A percentile compares a stretch with the other conserved stretches of the same genome.
Evolutionary conservation across 2,888 invertebrate genomes (phyloP).

Genomic region (Sacculina carcini): DNA sequence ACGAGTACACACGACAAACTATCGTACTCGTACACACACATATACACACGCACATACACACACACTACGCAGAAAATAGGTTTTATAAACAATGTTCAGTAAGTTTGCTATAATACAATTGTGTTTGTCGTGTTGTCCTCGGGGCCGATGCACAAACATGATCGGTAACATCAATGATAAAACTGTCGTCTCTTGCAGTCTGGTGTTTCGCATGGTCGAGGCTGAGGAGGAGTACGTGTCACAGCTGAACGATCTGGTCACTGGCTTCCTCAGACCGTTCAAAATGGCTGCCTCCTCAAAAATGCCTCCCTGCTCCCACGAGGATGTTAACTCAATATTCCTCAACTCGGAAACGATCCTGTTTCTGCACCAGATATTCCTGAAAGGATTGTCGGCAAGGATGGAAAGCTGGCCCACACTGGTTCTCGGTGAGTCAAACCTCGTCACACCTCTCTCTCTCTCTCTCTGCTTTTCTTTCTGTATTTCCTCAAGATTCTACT

Average conservation of each 20-base stretch:
- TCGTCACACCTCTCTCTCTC: too few relatives aligned
- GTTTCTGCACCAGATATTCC: conserved; percentile 76
- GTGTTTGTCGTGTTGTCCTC: not conserved
- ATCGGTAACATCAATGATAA: too few relatives aligned
- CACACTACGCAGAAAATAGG: not conserved
- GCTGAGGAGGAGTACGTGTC: conserved; percentile 77
- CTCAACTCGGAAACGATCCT: conserved; percentile 72
- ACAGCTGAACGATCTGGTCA: conserved; percentile 57
- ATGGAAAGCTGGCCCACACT: conserved; percentile 84
- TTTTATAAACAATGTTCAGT: not conserved
- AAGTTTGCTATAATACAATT: not conserved
- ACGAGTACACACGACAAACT: too few relatives aligned
- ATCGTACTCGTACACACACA: too few relatives aligned
- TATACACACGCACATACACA: not conserved
- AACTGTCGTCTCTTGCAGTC: conserved; percentile 30
- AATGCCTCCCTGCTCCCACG: conserved; percentile 71
- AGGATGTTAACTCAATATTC: conserved; percentile 80
- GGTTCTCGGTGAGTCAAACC: conserved; percentile 44
- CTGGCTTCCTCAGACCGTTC: conserved; percentile 64
- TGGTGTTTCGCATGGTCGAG: conserved; percentile 74
- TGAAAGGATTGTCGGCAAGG: conserved; percentile 66
- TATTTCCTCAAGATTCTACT: too few relatives aligned
- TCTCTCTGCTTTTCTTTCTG: too few relatives aligned
- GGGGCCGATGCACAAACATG: not conserved
- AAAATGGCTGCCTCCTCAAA: conserved; percentile 80